These are phyloP conservation scores for Myanophis thanlyinensis DNA, from an alignment of 2,113 vertebrate species.

Conservation along the genomic window DNA sequence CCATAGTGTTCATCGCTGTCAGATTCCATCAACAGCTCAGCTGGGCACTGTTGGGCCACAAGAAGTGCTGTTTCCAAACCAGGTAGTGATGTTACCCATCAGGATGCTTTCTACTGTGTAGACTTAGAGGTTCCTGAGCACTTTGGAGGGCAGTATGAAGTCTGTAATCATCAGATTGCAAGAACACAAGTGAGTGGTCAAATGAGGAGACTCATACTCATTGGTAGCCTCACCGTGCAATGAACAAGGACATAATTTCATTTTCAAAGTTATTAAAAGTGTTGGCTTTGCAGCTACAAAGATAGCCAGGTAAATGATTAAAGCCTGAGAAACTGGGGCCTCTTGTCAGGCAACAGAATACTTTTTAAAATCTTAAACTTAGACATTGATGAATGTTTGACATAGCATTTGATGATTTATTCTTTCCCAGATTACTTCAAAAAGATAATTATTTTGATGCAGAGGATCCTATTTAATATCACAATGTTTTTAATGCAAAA, in stretches of 20 bases:
- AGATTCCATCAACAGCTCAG: too few relatives aligned
- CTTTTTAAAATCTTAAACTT: neutral
- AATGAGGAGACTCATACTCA: neutral
- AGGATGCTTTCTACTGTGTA: too few relatives aligned
- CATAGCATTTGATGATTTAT: neutral
- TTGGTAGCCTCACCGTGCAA: neutral
- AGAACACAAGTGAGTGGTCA: neutral
- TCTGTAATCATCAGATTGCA: neutral
- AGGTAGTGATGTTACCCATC: too few relatives aligned
- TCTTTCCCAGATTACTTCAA: neutral
- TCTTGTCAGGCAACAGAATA: neutral
- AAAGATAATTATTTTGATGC: neutral
- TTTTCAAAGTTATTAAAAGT: neutral
- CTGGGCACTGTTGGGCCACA: too few relatives aligned
- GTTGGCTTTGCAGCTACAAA: neutral
- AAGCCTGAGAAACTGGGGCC: neutral
- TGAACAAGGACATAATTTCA: neutral
- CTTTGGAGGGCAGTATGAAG: too few relatives aligned
- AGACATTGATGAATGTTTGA: neutral
- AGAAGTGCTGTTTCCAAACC: too few relatives aligned
- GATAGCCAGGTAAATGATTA: neutral
- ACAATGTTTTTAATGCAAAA: neutral
- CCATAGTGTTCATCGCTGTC: too few relatives aligned
- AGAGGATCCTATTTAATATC: neutral
- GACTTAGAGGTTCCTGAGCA: too few relatives aligned